Evolutionary conservation across 2,113 vertebrate genomes (phyloP).

Genomic region (Hippocampus mohnikei): DNA sequence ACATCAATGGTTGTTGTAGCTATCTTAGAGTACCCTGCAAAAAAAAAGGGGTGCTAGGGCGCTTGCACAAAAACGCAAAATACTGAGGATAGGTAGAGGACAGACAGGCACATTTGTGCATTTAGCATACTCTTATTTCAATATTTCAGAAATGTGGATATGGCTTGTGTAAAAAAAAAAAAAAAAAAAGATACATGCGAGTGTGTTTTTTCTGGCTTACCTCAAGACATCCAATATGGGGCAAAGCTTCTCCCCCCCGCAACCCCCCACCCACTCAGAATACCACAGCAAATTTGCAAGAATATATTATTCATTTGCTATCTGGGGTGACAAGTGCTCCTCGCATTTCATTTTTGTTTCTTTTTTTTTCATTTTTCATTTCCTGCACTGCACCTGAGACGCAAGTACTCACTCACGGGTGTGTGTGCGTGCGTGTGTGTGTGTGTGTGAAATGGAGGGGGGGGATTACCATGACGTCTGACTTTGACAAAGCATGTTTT

Average conservation of each 20-base stretch:
- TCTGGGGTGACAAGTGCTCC: conserved; percentile 61
- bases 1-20: too few species aligned
- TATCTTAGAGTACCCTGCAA: too few species aligned
- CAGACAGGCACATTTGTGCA: too few species aligned
- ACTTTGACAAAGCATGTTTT: too few species aligned
- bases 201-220: not conserved
- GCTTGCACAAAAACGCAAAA: too few species aligned
- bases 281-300: conserved; percentile 64
- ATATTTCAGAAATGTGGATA: not conserved
- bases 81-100: too few species aligned
- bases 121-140: not conserved
- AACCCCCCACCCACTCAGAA: conserved; percentile 25
- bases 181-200: not conserved
- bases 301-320: conserved; percentile 68
- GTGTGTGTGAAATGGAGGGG: not conserved
- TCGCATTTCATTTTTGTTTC: conserved; percentile 27
- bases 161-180: not conserved
- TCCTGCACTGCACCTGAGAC: conserved; percentile 68
- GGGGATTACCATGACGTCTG: too few species aligned
- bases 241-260: conserved; percentile 6
- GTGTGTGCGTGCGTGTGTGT: too few species aligned
- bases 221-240: conserved; percentile 9
- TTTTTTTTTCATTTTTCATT: conserved; percentile 62
- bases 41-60: too few species aligned
- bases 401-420: not conserved